phyloP scores from a whole-genome alignment of 2,888 invertebrate species.

The Cenopis cana region DNA sequence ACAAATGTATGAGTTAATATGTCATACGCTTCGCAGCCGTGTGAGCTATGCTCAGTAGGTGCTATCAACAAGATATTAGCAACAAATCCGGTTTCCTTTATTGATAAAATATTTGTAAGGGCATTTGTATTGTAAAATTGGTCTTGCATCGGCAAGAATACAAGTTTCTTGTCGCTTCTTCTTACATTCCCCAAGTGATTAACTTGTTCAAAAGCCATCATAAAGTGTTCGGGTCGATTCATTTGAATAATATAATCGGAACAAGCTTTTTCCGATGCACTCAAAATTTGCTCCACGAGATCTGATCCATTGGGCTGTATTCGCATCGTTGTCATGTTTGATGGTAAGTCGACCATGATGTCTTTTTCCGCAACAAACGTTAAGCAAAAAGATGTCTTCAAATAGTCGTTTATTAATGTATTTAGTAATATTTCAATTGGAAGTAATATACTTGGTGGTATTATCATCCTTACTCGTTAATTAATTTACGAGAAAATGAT shows the following conservation, averaged over 20 bases:
- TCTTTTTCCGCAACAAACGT: conserved; percentile 64
- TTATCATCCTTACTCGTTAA: conserved; percentile 6
- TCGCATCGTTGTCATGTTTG: conserved; percentile 53
- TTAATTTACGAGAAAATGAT: neutral
- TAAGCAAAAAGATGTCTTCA: conserved; percentile 66
- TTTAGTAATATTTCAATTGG: conserved; percentile 68
- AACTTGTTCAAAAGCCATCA: conserved; percentile 70
- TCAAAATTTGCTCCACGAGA: conserved; percentile 58
- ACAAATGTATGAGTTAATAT: conserved; percentile 75
- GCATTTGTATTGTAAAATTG: conserved; percentile 44
- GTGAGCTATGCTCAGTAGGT: conserved; percentile 48
- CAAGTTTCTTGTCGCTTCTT: conserved; percentile 75
- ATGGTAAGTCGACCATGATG: conserved; percentile 53
- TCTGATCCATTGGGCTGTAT: conserved; percentile 55
- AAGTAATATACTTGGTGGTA: conserved; percentile 44
- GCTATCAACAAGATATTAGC: conserved; percentile 68
- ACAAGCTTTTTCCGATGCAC: conserved; percentile 76
- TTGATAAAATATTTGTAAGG: conserved; percentile 59
- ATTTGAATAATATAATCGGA: conserved; percentile 76
- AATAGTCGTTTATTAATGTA: conserved; percentile 62
- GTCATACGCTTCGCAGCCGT: conserved; percentile 60
- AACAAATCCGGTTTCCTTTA: conserved; percentile 65
- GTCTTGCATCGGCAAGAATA: conserved; percentile 65
- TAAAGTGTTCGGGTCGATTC: conserved; percentile 66
- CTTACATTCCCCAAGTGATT: conserved; percentile 69